Evolutionary conservation across 2,888 invertebrate genomes (phyloP), one percentile per base, ranked within the genome.

Genomic region (Ditula angustiorana): DNA sequence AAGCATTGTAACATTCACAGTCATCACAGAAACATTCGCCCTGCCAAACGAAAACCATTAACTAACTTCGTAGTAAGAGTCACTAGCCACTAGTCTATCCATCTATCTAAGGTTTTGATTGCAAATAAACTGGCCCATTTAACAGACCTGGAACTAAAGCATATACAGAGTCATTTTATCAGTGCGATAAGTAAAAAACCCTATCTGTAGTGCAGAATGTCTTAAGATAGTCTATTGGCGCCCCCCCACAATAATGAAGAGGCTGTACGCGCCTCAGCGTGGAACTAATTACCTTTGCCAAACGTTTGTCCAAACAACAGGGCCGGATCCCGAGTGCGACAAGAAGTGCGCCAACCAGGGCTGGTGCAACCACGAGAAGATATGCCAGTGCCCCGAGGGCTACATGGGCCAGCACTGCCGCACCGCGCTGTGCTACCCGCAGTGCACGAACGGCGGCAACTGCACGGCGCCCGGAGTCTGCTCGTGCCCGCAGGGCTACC

Each of bases 371-470:
- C 95, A 95, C 74, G 96, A 96, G 75, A 96, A 96, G 84, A 96
- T 97, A 67, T 97, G 97, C 83, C 96, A 97, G 76, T 98, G 98
- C 85, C 96, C 96, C 26, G 97, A 97, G 79, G 98, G 98, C 5
- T 98, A 98, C 81, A 96, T 98, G 95, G 98, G 98, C 2, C 97
- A 96, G 76, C 96, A 97, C 82, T 98, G 98, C 76, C 95, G 96
- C 79, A 97, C 96, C 69, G 98, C 98, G 33, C 94, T 98, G 37
- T 98, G 98, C 81, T 98, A 97, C 90, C 98, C 98, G 28, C 96
- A 97, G 80, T 98, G 98, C 80, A 96, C 98, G 95, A 98, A 98
- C 86, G 97, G 97, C 5, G 98, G 98, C 7, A 97, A 96, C 80
- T 98, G 98, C 83, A 97, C 97, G 16, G 96, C 97, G 26, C 98